Evolutionary conservation across 2,113 vertebrate species (phyloP).

Genomic region (Pelodiscus sinensis): DNA sequence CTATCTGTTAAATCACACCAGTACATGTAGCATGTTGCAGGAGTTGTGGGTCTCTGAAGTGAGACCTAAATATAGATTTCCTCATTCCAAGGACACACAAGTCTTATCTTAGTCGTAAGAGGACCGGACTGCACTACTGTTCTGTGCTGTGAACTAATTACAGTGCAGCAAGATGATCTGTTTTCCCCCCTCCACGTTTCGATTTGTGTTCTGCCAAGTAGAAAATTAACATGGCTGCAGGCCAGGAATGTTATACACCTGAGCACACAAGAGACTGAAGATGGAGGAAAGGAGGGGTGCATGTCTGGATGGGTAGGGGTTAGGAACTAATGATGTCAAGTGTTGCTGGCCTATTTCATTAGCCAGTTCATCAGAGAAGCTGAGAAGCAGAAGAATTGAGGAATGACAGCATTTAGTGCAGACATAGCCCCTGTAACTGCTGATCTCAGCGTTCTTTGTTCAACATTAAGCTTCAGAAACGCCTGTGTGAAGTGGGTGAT

Average conservation of each 20-base stretch:
- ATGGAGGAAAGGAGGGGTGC: neutral
- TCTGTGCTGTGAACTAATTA: conserved; percentile 54
- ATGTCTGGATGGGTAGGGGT: neutral
- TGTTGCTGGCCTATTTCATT: neutral
- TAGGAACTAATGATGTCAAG: conserved; percentile 18
- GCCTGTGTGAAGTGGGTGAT: neutral
- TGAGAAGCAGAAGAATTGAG: neutral
- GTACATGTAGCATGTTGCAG: neutral
- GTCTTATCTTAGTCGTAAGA: neutral
- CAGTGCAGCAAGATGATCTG: conserved; percentile 30
- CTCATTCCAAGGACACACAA: neutral
- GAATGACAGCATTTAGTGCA: rapidly evolving
- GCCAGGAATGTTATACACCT: conserved; percentile 54
- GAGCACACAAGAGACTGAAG: neutral
- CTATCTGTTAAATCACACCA: neutral
- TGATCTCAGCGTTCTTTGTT: neutral
- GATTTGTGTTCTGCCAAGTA: conserved; percentile 58
- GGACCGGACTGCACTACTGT: neutral
- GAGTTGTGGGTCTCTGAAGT: neutral
- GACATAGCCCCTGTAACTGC: rapidly evolving
- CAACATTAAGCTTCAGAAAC: rapidly evolving
- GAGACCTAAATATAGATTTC: neutral
- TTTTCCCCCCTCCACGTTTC: conserved; percentile 13
- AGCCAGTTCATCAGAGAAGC: neutral
- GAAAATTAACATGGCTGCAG: conserved; percentile 66